Evolutionary conservation across 1,140 invertebrate genomes (phyloP).

Genomic region (Stegodyphus mimosarum): DNA sequence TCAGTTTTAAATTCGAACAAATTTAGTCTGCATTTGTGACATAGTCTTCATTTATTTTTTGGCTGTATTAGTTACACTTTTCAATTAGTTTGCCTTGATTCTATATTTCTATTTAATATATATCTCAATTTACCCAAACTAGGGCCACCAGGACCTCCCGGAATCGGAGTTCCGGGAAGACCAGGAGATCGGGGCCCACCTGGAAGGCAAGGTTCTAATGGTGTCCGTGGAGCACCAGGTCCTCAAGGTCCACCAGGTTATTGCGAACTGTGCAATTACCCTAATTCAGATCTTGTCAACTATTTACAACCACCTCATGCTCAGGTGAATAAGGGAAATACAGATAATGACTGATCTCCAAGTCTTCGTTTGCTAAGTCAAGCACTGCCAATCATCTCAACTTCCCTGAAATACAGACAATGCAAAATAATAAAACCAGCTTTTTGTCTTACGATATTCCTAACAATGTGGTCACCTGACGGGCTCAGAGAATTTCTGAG

Average conservation of each 20-base stretch:
- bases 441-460: conserved; percentile 3
- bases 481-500: neutral
- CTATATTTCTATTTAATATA: no score
- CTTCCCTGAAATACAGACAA: neutral
- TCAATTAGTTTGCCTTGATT: no score
- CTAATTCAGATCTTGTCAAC: conserved; percentile 46
- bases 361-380: conserved; percentile 10
- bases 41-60: no score
- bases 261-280: conserved; percentile 70
- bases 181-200: conserved; percentile 75
- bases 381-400: neutral
- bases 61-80: no score
- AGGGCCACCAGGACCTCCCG: conserved; percentile 75
- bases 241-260: conserved; percentile 70
- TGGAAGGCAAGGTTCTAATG: conserved; percentile 72
- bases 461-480: neutral
- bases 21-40: no score
- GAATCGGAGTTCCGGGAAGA: conserved; percentile 73
- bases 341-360: conserved; percentile 28
- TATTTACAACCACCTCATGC: conserved; percentile 16
- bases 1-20: no score
- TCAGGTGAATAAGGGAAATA: conserved; percentile 45
- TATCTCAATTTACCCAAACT: neutral
- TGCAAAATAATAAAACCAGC: neutral
- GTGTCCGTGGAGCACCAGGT: conserved; percentile 42